A percentile compares a stretch with the other conserved stretches of the same genome.
Evolutionary conservation across 2,888 invertebrate genomes (phyloP).

Genomic region (Allophyes oxyacanthae): DNA sequence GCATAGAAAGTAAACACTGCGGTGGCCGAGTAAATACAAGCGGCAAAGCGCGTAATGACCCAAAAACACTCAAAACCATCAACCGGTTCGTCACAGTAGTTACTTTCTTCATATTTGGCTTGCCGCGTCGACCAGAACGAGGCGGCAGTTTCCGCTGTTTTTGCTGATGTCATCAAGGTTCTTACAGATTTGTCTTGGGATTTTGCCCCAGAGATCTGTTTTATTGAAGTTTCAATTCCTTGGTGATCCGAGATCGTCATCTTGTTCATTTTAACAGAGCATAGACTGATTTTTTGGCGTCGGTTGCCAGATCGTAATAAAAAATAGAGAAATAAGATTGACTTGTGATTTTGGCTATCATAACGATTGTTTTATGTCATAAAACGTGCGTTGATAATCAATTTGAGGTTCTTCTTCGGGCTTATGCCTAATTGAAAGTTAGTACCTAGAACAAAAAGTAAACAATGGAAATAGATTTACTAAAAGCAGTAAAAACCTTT

Average conservation of each 20-base stretch:
- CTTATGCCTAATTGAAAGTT: too few species aligned
- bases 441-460: constrained; percentile 9
- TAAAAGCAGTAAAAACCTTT: background rate
- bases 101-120: constrained; percentile 7
- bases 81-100: constrained; percentile 21
- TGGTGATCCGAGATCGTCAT: too few species aligned
- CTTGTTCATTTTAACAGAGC: too few species aligned
- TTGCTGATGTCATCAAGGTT: background rate
- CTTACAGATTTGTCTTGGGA: background rate
- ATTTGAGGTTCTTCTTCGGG: too few species aligned
- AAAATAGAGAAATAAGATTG: too few species aligned
- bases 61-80: constrained; percentile 23
- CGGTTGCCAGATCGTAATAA: too few species aligned
- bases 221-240: too few species aligned
- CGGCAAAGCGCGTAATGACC: constrained; percentile 17
- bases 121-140: constrained; percentile 23
- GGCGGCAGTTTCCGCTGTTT: constrained; percentile 3
- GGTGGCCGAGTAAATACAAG: constrained; percentile 3
- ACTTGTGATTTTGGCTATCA: too few species aligned
- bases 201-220: too few species aligned
- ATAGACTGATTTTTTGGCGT: too few species aligned
- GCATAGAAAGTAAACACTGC: background rate
- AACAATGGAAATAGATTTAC: constrained; percentile 1
- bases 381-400: too few species aligned
- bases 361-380: too few species aligned